A percentile compares a stretch with the other conserved stretches of the same genome.
Conservation (phyloP, 2,113 vertebrate genomes). For the Donacobius atricapilla region DNA sequence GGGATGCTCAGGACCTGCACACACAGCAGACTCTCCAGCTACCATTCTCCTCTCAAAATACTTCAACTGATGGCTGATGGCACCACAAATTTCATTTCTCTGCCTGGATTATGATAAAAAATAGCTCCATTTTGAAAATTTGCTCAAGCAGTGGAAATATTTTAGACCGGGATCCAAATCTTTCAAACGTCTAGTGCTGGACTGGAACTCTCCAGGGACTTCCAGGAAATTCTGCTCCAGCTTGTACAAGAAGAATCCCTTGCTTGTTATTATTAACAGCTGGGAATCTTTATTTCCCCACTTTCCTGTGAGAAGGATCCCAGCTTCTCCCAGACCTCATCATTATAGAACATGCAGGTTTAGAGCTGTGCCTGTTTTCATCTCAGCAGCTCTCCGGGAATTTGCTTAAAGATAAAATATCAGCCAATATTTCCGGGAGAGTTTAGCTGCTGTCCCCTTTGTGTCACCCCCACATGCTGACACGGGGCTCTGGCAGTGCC, state of each 20-base stretch:
- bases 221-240: neutral
- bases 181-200: neutral
- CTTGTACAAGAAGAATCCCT: neutral
- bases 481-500: neutral
- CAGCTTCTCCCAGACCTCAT: neutral
- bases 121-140: neutral
- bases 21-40: neutral
- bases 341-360: neutral
- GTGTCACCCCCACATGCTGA: neutral
- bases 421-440: neutral
- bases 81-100: neutral
- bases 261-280: neutral
- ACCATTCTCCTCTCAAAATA: neutral
- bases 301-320: neutral
- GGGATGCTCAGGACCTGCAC: neutral
- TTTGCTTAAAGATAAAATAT: neutral
- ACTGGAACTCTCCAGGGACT: neutral
- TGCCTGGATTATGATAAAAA: neutral
- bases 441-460: neutral
- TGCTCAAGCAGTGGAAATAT: neutral
- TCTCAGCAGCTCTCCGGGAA: neutral
- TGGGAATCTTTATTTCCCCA: neutral
- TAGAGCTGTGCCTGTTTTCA: neutral
- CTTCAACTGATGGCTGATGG: neutral
- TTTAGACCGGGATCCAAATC: neutral